Evolutionary conservation across 2,113 vertebrate species (phyloP), one percentile per base, ranked within the genome.

Genomic region (Hypocryptadius cinnamomeus): DNA sequence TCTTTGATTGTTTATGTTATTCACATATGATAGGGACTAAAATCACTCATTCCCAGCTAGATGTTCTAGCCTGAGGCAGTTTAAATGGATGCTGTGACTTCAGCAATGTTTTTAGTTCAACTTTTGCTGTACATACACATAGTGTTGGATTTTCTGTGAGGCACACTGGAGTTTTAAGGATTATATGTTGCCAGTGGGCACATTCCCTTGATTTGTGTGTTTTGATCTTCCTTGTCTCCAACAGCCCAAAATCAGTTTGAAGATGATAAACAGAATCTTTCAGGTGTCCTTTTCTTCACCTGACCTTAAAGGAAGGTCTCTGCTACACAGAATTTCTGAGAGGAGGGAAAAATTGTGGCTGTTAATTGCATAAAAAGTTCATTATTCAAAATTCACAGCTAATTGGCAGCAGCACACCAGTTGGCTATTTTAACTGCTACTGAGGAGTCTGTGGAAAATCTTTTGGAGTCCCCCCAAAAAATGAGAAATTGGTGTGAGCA

Each of bases 1-100:
- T 84, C 81, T 95, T 94, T 85, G 87, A 93, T 91, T 92, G 81
- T 90, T 97, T 93, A 68, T 69, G 66, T 89, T 92, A 63, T 92
- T 91, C 85, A 65, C 30, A 64, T 86, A 48, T 94, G 68, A 69
- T 90, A 92, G 66, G 74, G 85, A 79, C 14, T 87, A 76, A 96
- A 94, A 95, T 95, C 51, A n/a, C 31, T 91, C 68, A 42, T 64
- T 78, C 73, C 76, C 89, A 66, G 83, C 68, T 69, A 89, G 90
- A 64, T 12, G 24, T 37, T 85, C 57, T 51, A 79, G 89, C 91
- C 85, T 74, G 72, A 76, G 65, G 84, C 64, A 74, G 14, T 91
- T 87, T 85, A 90, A 94, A 79, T 74, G 85, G 77, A 71, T 74
- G 31, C 14, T 72, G 18, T 1, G 3, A 33, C 28, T 85, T 77